Evolutionary conservation across 2,113 vertebrate genomes (phyloP).

Genomic region (Peucedramus taeniatus): DNA sequence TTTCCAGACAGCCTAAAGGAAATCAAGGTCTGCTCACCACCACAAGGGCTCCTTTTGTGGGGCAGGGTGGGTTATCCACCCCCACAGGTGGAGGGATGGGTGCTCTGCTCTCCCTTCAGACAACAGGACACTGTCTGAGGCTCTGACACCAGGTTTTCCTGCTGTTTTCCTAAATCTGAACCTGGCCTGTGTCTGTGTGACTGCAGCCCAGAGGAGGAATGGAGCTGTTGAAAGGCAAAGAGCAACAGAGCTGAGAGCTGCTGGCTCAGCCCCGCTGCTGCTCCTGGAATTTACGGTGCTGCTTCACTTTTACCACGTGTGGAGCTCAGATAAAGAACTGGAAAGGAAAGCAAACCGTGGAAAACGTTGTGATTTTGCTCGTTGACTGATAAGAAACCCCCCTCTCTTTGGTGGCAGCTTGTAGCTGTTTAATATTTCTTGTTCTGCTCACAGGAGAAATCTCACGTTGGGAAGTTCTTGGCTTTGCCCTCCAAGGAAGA

Average conservation of each 20-base stretch:
- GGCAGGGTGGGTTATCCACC: not conserved
- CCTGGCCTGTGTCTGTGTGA: not conserved
- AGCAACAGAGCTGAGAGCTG: not conserved
- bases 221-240: slow-evolving; percentile 21
- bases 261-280: not conserved
- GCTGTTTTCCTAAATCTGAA: not conserved
- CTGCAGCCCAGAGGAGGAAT: not conserved
- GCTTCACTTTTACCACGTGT: not conserved
- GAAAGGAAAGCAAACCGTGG: not conserved
- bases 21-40: not conserved
- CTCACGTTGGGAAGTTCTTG: slow-evolving; percentile 11
- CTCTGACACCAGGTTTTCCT: not conserved
- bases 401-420: not conserved
- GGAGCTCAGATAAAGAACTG: not conserved
- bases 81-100: not conserved
- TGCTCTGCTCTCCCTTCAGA: not conserved
- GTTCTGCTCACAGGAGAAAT: not conserved
- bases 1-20: not conserved
- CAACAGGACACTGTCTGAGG: not conserved
- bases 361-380: not conserved
- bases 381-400: not conserved
- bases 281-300: not conserved
- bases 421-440: not conserved
- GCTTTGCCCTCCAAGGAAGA: not conserved
- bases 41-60: not conserved